Evolutionary conservation across 2,113 vertebrate species (phyloP).

Genomic region (Nothocercus julius): DNA sequence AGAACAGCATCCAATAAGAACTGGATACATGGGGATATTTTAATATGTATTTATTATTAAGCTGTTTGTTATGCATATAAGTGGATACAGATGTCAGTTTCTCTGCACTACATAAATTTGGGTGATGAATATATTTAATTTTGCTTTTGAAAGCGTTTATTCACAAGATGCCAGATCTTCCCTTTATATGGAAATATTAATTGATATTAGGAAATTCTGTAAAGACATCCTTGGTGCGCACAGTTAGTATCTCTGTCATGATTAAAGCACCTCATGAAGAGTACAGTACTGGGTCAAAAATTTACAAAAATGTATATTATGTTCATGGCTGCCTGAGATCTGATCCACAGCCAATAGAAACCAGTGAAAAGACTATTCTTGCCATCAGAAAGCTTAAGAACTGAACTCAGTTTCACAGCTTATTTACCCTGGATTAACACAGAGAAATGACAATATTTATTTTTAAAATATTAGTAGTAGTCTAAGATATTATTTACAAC

Average conservation of each 20-base stretch:
- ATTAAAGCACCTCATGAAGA: conserved; percentile 1
- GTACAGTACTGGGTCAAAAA: not conserved
- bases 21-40: conserved; percentile 50
- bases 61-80: conserved; percentile 51
- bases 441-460: not conserved
- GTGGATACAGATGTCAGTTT: conserved; percentile 68
- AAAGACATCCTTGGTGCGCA: not conserved
- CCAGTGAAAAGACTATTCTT: not conserved
- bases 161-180: conserved; percentile 41
- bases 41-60: conserved; percentile 61
- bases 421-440: not conserved
- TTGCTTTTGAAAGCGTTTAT: conserved; percentile 55
- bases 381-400: not conserved
- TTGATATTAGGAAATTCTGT: conserved; percentile 31
- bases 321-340: not conserved
- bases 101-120: conserved; percentile 49
- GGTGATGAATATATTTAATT: conserved; percentile 63
- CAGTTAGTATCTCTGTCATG: conserved; percentile 17
- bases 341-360: not conserved
- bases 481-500: not conserved
- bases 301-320: not conserved
- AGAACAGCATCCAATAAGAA: conserved; percentile 6
- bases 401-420: not conserved
- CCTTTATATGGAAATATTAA: conserved; percentile 51
- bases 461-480: not conserved